Evolutionary conservation across 1,140 invertebrate genomes (phyloP).

Genomic region (Hylyphantes graminicola): DNA sequence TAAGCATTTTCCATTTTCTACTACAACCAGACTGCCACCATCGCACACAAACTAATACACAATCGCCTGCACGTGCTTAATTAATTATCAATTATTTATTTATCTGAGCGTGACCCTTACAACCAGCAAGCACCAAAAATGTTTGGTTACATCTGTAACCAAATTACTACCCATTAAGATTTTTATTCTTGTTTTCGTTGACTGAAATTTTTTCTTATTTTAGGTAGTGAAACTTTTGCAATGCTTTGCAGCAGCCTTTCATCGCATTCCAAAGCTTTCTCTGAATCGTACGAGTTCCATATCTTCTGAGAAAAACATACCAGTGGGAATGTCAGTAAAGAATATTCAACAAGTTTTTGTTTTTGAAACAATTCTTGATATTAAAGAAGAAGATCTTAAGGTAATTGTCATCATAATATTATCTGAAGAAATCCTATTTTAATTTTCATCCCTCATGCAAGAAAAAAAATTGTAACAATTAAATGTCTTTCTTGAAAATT

Average conservation of each 20-base stretch:
- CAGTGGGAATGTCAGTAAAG: slow-evolving; percentile 67
- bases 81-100: no score
- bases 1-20: no score
- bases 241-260: slow-evolving; percentile 69
- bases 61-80: no score
- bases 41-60: no score
- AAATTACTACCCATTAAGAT: no score
- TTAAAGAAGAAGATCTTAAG: slow-evolving; percentile 87
- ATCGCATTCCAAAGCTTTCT: slow-evolving; percentile 62
- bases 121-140: no score
- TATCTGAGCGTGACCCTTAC: no score
- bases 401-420: slow-evolving; percentile 66
- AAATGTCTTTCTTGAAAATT: background rate
- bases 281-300: slow-evolving; percentile 41
- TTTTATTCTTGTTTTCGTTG: background rate
- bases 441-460: background rate
- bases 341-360: slow-evolving; percentile 66
- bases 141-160: no score
- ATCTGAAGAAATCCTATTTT: background rate
- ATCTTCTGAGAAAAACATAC: slow-evolving; percentile 56
- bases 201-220: slow-evolving; percentile 11
- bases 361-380: slow-evolving; percentile 90
- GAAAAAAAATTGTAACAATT: background rate
- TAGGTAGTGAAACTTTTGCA: slow-evolving; percentile 69
- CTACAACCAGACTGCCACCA: no score